phyloP scores from a whole-genome alignment of 2,113 vertebrate species.

The Scopus umbretta region DNA sequence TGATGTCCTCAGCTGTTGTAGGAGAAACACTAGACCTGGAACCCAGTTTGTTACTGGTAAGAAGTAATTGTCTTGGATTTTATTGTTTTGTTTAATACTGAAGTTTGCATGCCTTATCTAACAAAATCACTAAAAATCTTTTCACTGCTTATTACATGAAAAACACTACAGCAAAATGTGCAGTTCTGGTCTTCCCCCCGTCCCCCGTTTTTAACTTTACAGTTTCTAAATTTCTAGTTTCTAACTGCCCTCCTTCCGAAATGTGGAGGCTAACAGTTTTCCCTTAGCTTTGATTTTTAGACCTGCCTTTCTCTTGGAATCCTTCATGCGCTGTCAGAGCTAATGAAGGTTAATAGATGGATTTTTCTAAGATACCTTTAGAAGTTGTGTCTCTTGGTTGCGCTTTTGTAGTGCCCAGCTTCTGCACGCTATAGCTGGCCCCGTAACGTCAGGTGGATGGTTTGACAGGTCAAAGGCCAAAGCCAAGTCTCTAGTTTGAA shows the following conservation, averaged over 20 bases:
- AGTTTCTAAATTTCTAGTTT: background rate
- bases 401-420: background rate
- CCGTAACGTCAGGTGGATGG: background rate
- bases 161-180: background rate
- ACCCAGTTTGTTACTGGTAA: slow-evolving; percentile 58
- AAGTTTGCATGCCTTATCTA: background rate
- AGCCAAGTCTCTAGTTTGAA: background rate
- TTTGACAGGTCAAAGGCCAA: background rate
- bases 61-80: background rate
- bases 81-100: background rate
- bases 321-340: background rate
- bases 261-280: background rate
- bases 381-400: background rate
- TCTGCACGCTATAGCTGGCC: background rate
- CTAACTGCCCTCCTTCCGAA: background rate
- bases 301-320: background rate
- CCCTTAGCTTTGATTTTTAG: background rate
- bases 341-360: background rate
- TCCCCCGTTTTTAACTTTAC: background rate
- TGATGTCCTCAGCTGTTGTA: slow-evolving; percentile 59
- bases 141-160: background rate
- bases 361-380: background rate
- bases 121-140: background rate
- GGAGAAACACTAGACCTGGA: slow-evolving; percentile 57
- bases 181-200: background rate